Percentiles rank a stretch among this genome's conserved stretches.
These are phyloP conservation scores for Bursaphelenchus okinawaensis DNA, from an alignment of 2,888 invertebrate genomes.

Conservation along the genomic window DNA sequence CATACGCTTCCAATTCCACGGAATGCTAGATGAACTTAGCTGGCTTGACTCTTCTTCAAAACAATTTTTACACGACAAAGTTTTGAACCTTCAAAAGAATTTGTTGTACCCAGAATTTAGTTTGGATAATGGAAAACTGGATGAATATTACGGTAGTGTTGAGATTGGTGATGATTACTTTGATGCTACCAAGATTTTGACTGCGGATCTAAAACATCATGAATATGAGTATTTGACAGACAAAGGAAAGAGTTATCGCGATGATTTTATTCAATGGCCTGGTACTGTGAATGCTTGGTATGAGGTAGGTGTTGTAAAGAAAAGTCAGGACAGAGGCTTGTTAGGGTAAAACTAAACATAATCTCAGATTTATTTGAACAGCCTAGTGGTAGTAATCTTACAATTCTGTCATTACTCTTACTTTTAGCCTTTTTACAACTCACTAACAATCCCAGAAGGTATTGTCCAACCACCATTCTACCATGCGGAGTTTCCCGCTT, in stretches of 20 bases:
- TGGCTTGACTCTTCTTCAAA: neutral
- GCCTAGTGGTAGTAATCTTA: too few species aligned
- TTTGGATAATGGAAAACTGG: neutral
- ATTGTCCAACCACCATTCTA: slow-evolving; percentile 50
- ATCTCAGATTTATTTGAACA: too few species aligned
- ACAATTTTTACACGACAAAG: neutral
- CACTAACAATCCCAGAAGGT: slow-evolving; percentile 51
- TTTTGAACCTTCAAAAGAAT: slow-evolving; percentile 8
- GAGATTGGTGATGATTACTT: neutral
- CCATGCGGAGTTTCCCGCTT: slow-evolving; percentile 41
- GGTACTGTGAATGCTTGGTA: slow-evolving; percentile 77
- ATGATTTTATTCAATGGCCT: slow-evolving; percentile 48
- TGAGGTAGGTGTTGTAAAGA: too few species aligned
- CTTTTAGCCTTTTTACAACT: slow-evolving; percentile 26
- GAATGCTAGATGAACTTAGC: neutral
- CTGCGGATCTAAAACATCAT: neutral
- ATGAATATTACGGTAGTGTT: neutral
- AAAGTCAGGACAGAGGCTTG: too few species aligned
- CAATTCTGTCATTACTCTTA: too few species aligned
- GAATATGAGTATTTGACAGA: neutral
- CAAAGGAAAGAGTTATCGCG: slow-evolving; percentile 28
- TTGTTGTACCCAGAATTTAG: slow-evolving; percentile 45
- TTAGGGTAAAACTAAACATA: too few species aligned
- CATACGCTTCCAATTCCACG: neutral
- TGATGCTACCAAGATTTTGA: neutral